Percentiles rank a stretch among this genome's conserved stretches.
phyloP scores from a whole-genome alignment of 1,140 invertebrate genomes.

The Brachionus paranguensis region DNA sequence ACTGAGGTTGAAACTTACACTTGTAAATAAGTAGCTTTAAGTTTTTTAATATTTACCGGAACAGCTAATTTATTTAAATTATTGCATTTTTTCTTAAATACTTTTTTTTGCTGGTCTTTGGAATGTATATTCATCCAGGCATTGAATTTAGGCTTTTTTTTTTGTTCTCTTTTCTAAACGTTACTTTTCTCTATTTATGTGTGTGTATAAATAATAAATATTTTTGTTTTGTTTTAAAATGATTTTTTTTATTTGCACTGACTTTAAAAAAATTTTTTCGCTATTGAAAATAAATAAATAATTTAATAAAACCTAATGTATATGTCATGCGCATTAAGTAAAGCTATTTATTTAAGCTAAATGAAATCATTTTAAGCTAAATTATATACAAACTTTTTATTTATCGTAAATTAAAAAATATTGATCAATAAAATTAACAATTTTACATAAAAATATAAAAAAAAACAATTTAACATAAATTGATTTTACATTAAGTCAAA shows the following conservation, averaged over 20 bases:
- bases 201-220: background rate
- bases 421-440: too few species aligned
- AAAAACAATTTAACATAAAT: too few species aligned
- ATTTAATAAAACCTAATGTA: too few species aligned
- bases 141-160: background rate
- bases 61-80: slow-evolving; percentile 3
- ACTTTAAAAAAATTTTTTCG: too few species aligned
- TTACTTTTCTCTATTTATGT: background rate
- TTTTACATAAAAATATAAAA: too few species aligned
- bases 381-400: too few species aligned
- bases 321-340: too few species aligned
- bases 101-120: background rate
- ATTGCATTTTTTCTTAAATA: background rate
- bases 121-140: background rate
- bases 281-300: too few species aligned
- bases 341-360: too few species aligned
- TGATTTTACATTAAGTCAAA: too few species aligned
- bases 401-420: too few species aligned
- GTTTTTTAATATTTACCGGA: background rate
- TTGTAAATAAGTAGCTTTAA: slow-evolving; percentile 48
- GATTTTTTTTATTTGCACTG: background rate
- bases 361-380: too few species aligned
- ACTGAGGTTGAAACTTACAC: slow-evolving; percentile 54
- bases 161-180: background rate
- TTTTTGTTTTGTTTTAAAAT: background rate